phyloP scores from a whole-genome alignment of 2,888 invertebrate genomes.

The Lysandra bellargus region DNA sequence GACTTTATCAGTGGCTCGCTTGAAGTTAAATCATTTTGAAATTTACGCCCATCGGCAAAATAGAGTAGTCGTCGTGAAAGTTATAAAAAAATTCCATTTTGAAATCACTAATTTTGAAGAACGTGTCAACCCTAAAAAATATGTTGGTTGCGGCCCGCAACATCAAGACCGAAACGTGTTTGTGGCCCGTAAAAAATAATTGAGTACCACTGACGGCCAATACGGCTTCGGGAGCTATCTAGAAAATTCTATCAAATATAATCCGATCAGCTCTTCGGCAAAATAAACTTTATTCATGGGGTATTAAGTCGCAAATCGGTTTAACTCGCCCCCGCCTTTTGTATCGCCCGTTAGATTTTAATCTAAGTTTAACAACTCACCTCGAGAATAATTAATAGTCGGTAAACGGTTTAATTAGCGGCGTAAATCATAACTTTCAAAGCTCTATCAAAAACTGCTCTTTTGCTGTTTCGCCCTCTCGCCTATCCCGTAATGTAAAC shows the following conservation, averaged over 20 bases:
- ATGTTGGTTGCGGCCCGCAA: too few species aligned
- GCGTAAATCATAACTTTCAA: not conserved
- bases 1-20: too few species aligned
- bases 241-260: constrained; percentile 17
- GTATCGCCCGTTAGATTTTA: constrained; percentile 27
- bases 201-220: not conserved
- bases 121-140: too few species aligned
- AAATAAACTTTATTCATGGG: not conserved
- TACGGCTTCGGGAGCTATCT: not conserved
- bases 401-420: constrained; percentile 4
- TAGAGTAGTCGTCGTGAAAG: too few species aligned
- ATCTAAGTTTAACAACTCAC: constrained; percentile 26
- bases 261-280: not conserved
- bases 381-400: constrained; percentile 12
- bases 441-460: not conserved
- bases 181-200: too few species aligned
- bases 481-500: not conserved
- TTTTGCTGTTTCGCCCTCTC: not conserved
- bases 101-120: too few species aligned
- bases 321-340: not conserved
- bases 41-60: too few species aligned
- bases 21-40: too few species aligned
- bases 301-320: not conserved
- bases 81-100: too few species aligned
- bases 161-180: too few species aligned